Evolutionary conservation across 1,140 invertebrate species (phyloP).

Genomic region (Zaprionus vittiger): DNA sequence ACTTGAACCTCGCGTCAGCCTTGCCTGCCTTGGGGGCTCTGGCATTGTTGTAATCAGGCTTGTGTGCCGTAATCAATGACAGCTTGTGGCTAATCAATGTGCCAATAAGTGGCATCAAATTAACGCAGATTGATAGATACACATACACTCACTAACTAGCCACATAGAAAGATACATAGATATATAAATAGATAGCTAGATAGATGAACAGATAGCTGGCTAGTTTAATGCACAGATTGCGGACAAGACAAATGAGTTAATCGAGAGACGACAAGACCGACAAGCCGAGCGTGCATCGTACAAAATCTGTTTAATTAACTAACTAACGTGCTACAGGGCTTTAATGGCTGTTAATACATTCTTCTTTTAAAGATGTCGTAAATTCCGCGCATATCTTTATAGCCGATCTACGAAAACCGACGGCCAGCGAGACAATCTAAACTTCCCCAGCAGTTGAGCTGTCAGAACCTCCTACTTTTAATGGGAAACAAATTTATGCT

Average conservation of each 20-base stretch:
- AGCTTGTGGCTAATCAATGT: slow-evolving; percentile 51
- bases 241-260: slow-evolving; percentile 4
- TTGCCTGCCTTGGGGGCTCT: background rate
- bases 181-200: slow-evolving; percentile 24
- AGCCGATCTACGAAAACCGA: background rate
- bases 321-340: background rate
- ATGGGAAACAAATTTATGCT: background rate
- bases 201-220: slow-evolving; percentile 1
- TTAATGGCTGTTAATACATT: background rate
- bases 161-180: slow-evolving; percentile 17
- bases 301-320: background rate
- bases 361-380: background rate
- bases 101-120: slow-evolving; percentile 48
- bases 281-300: background rate
- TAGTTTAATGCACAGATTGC: background rate
- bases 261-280: background rate
- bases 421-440: background rate
- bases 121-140: slow-evolving; percentile 42
- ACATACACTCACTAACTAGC: background rate
- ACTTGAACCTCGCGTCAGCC: background rate
- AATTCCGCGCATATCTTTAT: slow-evolving; percentile 2
- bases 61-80: slow-evolving; percentile 31
- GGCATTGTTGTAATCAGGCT: slow-evolving; percentile 34
- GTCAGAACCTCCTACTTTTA: background rate
- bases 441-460: background rate